These are phyloP conservation scores for Uropetala carovei DNA, from an alignment of 2,888 invertebrate species.

Conservation along the genomic window DNA sequence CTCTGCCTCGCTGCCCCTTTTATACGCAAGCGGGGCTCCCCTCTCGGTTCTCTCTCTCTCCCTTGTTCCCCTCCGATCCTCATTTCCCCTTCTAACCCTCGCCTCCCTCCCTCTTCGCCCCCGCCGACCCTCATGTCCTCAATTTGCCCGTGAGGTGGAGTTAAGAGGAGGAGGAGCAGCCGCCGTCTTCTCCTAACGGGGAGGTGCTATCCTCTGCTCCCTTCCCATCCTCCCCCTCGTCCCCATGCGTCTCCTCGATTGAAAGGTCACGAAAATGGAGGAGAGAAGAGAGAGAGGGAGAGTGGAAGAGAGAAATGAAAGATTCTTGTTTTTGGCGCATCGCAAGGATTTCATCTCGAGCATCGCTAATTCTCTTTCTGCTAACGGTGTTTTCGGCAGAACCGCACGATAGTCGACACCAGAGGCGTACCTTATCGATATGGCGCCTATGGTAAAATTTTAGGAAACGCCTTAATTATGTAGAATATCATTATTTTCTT, in stretches of 20 bases:
- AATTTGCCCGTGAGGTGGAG: constrained; percentile 56
- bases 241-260: neutral
- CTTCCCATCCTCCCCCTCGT: neutral
- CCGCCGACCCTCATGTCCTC: neutral
- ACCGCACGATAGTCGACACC: too few species aligned
- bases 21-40: neutral
- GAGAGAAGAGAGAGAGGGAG: neutral
- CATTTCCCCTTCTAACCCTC: neutral
- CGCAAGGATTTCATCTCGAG: neutral
- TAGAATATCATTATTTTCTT: too few species aligned
- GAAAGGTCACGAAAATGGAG: neutral
- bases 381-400: neutral
- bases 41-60: too few species aligned
- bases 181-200: too few species aligned
- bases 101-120: neutral
- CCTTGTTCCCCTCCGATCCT: neutral
- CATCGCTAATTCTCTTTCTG: neutral
- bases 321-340: neutral
- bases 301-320: constrained; percentile 11
- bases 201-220: too few species aligned
- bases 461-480: too few species aligned
- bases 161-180: neutral
- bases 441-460: too few species aligned
- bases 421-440: too few species aligned
- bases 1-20: neutral